Evolutionary conservation across 2,888 invertebrate species (phyloP).

Genomic region (Caenorhabditis plicata): DNA sequence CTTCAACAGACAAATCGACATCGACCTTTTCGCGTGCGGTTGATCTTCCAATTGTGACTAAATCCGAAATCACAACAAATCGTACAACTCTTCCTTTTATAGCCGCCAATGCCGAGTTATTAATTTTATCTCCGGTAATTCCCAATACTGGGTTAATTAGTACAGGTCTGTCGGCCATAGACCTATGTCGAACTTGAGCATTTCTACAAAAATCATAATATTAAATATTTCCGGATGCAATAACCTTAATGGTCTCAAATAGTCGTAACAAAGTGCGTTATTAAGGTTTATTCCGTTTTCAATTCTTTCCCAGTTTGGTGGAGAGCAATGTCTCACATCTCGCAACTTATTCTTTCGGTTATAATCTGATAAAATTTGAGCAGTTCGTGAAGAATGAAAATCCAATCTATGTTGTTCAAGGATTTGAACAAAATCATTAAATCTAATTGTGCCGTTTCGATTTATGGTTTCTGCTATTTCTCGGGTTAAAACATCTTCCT

Average conservation of each 20-base stretch:
- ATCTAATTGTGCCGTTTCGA: not conserved
- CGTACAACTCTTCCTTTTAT: constrained; percentile 43
- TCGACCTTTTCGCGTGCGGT: constrained; percentile 39
- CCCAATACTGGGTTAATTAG: constrained; percentile 24
- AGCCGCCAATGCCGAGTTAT: constrained; percentile 37
- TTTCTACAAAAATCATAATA: not conserved
- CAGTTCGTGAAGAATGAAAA: constrained; percentile 85
- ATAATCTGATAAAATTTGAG: constrained; percentile 78
- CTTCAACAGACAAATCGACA: constrained; percentile 57
- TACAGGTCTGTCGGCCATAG: constrained; percentile 2
- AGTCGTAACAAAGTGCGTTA: not conserved
- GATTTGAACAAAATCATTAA: constrained; percentile 82
- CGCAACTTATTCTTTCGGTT: constrained; percentile 1
- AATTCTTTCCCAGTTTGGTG: constrained; percentile 1
- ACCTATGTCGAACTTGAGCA: not conserved
- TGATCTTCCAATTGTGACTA: constrained; percentile 73
- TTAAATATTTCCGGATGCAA: not conserved
- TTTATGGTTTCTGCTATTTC: constrained; percentile 69
- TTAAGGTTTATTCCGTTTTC: not conserved
- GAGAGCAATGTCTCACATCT: constrained; percentile 4
- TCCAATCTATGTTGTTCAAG: constrained; percentile 66
- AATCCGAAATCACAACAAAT: constrained; percentile 40
- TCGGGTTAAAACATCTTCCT: constrained; percentile 82
- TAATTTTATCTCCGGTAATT: constrained; percentile 25
- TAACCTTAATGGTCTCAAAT: constrained; percentile 3